Base-by-base conservation (phyloP, 2,113 vertebrate genomes). In the Hirundichthys speculiger region DNA sequence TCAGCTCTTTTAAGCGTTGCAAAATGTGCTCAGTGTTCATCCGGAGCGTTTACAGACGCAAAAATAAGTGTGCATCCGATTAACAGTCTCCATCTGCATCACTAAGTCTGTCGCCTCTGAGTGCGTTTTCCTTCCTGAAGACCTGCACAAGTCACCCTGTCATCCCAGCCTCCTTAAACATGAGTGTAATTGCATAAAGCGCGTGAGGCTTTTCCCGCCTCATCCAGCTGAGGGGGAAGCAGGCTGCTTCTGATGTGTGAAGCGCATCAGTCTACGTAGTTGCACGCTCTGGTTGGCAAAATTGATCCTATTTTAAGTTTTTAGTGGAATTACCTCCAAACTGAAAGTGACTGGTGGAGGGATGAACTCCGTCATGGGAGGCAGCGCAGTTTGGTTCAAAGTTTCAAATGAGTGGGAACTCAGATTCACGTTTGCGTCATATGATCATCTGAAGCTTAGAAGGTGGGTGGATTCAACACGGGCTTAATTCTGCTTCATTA, bases 181-280 rank as follows among this genome's bases (percentile, higher is more conserved):
- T 1, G 55, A 57, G 82, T 83, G 80, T 30, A 90, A 88, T 90
- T 84, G 84, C 53, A 73, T 82, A n/a, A 77, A 55, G 10, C 3
- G 1, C 22, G 13, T 4, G 39, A 47, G 19, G 45, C 25, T 50
- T 60, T 64, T 63, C 25, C 63, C 20, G 71, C 68, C 65, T 75
- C 63, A 55, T n/a, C 24, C 59, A 70, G 69, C 34, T 42, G 53
- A 62, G 43, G 48, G 43, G 58, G 59, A 34, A 42, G 22, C 40
- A 45, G 13, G 30, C 18, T 1, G 21, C 25, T 22, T 55, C 6
- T 72, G 55, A 75, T 75, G 73, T 55, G 69, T 57, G 69, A 75
- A 65, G 53, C 24, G 45, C 64, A 18, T 83, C 48, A 65, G 27
- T 13, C 61, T 80, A 71, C 60, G 62, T 65, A 76, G 20, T 14